Evolutionary conservation across 2,797 vertebrate species (phyloP).

Genomic region (Chloroceryle inda): DNA sequence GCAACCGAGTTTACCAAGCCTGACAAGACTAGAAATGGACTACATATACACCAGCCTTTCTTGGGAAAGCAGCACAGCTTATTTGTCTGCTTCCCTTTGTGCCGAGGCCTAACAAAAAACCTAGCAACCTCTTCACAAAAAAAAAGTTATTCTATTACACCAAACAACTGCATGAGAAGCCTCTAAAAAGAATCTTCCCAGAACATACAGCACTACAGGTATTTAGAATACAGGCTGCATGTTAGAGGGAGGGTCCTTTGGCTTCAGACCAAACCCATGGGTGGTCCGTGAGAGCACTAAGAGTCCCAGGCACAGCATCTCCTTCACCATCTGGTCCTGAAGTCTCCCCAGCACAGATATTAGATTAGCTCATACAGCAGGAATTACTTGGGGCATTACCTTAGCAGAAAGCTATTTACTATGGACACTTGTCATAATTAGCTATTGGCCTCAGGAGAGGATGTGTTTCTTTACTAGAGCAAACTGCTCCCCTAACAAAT

Average conservation of each 20-base stretch:
- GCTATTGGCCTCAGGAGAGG: not conserved
- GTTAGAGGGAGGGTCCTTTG: not conserved
- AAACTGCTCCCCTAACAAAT: not conserved
- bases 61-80: not conserved
- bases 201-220: not conserved
- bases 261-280: not conserved
- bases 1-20: not conserved
- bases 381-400: constrained; percentile 28
- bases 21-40: not conserved
- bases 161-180: not conserved
- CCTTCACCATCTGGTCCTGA: not conserved
- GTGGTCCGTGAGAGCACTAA: not conserved
- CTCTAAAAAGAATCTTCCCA: not conserved
- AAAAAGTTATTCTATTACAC: not conserved
- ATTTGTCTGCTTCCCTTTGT: not conserved
- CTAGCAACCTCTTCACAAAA: not conserved
- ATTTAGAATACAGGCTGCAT: not conserved
- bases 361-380: constrained; percentile 5
- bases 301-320: not conserved
- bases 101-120: not conserved
- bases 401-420: constrained; percentile 60
- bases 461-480: not conserved
- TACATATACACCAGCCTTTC: not conserved
- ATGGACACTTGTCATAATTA: constrained; percentile 31
- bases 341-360: not conserved